Base-by-base conservation (phyloP, 2,113 vertebrate genomes). In the Stomatorhinus ivindoensis region DNA sequence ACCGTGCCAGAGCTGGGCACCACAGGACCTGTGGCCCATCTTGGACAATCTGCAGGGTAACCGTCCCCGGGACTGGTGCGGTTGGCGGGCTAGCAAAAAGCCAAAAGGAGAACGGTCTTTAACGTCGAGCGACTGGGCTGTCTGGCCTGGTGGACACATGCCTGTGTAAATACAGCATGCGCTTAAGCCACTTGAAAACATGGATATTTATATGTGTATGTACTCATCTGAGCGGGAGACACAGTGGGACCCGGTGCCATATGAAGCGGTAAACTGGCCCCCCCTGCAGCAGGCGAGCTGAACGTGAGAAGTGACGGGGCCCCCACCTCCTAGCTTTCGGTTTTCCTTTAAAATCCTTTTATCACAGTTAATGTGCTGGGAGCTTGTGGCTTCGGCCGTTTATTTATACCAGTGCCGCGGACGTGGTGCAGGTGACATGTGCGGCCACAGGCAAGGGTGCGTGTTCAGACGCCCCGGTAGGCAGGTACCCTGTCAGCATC, bases 151-250 rank as follows among this genome's bases (percentile, higher is more conserved):
- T 90, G 91, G 89, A 92, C 92, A 91, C 93, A 92, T 88, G 91
- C 91, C 90, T 90, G 69, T 92, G 91, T 95, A 94, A 95, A 94
- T 94, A 92, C 93, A 94, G 94, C 93, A 91, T 91, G 89, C 93
- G 92, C 0, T 94, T 94, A 95, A 95, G 92, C 95, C 95, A 95
- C 94, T 95, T 94, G 91, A 95, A 95, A 94, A 93, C 92, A 93
- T 94, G 80, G 86, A 87, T 89, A 51, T 90, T 47, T 82, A 86
- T 88, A 85, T 47, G 35, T 27, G 44, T 65, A 86, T 91, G 85
- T 86, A 51, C 15, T 84, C 53, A 19, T 80, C 17, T 39, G 84
- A 42, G 80, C 50, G 11, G 89, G 48, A 47, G 87, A 85, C 27
- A 55, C 2, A 50, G 47, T 4, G 90, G 17, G 46, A 53, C 65